Conservation (phyloP, 2,797 vertebrate species). For the Halcyon chelicuti region DNA sequence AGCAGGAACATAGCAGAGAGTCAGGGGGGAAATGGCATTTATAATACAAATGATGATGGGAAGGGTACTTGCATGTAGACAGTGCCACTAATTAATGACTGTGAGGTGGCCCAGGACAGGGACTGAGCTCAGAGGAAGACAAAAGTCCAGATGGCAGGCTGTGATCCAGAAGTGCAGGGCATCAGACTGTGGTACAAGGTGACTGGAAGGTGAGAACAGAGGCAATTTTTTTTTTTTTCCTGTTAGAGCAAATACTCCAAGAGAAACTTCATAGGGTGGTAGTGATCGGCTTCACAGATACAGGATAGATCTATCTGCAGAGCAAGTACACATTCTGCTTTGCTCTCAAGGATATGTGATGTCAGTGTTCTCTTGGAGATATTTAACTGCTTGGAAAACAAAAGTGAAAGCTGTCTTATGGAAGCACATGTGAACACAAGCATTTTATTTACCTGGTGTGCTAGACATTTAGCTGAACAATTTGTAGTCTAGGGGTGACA, state of each 20-base stretch:
- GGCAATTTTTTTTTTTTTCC: not conserved
- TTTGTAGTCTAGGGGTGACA: not conserved
- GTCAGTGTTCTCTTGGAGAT: not conserved
- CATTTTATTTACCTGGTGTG: not conserved
- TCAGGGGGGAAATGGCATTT: not conserved
- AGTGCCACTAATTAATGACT: slow-evolving; percentile 63
- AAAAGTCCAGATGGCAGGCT: slow-evolving; percentile 71
- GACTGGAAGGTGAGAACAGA: slow-evolving; percentile 41
- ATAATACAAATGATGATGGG: slow-evolving; percentile 25
- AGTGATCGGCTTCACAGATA: not conserved
- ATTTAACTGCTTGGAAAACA: not conserved
- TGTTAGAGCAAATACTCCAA: not conserved
- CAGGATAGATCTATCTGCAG: not conserved
- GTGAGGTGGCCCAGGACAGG: not conserved
- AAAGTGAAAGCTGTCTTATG: not conserved
- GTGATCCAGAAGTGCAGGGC: slow-evolving; percentile 36
- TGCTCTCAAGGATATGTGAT: not conserved
- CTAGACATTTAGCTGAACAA: not conserved
- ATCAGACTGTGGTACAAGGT: slow-evolving; percentile 41
- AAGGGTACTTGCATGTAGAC: slow-evolving; percentile 17
- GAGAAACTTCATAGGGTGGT: not conserved
- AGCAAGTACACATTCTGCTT: not conserved
- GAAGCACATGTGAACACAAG: not conserved
- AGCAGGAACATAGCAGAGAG: not conserved
- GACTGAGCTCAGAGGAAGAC: slow-evolving; percentile 18